Base-by-base conservation (phyloP, 1,140 invertebrate species). In the Helicoverpa zea region DNA sequence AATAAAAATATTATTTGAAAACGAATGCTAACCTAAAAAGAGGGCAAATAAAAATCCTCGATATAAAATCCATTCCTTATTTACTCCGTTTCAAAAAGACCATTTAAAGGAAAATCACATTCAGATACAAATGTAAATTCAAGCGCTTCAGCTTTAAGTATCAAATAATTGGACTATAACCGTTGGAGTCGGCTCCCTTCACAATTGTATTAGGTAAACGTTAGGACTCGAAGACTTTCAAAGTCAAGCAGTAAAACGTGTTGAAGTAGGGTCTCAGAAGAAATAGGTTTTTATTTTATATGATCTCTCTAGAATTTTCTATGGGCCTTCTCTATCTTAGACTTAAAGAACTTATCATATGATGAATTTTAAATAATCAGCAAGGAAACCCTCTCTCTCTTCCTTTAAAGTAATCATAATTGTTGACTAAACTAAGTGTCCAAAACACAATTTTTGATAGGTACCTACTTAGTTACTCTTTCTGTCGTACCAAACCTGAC, bases 171-270 rank as follows among this genome's bases (percentile, higher is more conserved):
- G 68, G 68, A 72, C 23, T 43, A 54, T 72, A 54, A 72, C 54
- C 23, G 49, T 5, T 52, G 1, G 4, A 52, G 49, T 30, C 63
- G 18, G 35, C 23, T 49, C 64, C 63, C 18, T 72, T 35, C 43
- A 23, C 68, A 12, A 30, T 72, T 72, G 68, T 72, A n/a, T 72
- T 72, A 72, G 49, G 68, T 72, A 72, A 72, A 72, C 23, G 68
- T 54, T 72, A 72, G 23, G 18, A 72, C 68, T 72, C 30, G 23
- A 72, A 72, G 49, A 30, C 49, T 49, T 72, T 52, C 68, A 72
- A 72, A 72, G 68, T 72, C 68, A 72, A 72, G 68, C 18, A 72
- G 47, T 72, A 54, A 72, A 72, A 72, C 68, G 68, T 72, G 68
- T 30, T 54, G 12, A 52, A 72, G 68, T 72, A 51, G 18, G 49